Evolutionary conservation across 2,888 invertebrate genomes (phyloP).

Genomic region (Abscondita cerata): DNA sequence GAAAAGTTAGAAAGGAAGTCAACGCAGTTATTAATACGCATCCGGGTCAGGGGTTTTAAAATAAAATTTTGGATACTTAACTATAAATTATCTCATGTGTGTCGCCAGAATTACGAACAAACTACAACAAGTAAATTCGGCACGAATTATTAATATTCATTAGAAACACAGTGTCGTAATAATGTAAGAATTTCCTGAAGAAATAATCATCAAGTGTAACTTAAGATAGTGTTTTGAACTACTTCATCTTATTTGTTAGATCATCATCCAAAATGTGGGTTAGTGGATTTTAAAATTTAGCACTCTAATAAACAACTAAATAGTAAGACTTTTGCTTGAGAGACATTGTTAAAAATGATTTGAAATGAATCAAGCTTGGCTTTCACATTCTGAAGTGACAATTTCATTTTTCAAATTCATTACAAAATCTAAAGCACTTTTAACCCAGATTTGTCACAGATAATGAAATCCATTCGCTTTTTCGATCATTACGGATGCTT

Average conservation of each 20-base stretch:
- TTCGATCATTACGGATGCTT: too few relatives aligned
- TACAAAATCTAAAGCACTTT: neutral
- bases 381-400: neutral
- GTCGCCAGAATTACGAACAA: neutral
- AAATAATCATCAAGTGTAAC: too few relatives aligned
- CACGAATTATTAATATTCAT: too few relatives aligned
- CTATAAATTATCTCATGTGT: conserved; percentile 4
- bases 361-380: too few relatives aligned
- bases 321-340: conserved; percentile 17
- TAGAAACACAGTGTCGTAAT: too few relatives aligned
- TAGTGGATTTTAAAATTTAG: conserved; percentile 31
- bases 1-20: conserved; percentile 15
- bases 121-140: neutral
- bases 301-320: conserved; percentile 29
- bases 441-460: conserved; percentile 8
- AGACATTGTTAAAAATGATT: conserved; percentile 14
- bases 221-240: too few relatives aligned
- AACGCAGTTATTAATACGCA: conserved; percentile 12
- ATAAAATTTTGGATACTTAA: conserved; percentile 2
- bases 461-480: too few relatives aligned
- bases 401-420: neutral
- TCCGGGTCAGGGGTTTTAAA: conserved; percentile 21
- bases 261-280: conserved; percentile 16
- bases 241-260: neutral
- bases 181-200: too few relatives aligned